Evolutionary conservation across 1,140 invertebrate species (phyloP).

Genomic region (Brachionus asplanchnoidis): DNA sequence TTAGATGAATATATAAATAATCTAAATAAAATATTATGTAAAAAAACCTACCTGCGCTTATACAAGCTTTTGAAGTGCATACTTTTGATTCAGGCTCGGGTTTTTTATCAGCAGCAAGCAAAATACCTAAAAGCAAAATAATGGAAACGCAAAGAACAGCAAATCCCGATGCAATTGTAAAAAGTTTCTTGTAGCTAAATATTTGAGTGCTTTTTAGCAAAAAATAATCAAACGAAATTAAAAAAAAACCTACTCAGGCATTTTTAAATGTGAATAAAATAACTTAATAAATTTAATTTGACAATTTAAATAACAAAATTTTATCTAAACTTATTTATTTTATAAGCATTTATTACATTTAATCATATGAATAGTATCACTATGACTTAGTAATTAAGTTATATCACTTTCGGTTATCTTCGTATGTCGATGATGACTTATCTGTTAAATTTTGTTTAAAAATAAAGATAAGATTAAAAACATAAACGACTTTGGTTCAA

Average conservation of each 20-base stretch:
- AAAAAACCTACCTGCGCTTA: background rate
- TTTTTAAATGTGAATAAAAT: background rate
- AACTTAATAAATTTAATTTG: background rate
- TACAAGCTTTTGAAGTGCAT: background rate
- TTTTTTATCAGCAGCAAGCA: slow-evolving; percentile 1
- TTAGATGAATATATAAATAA: background rate
- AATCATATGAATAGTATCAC: background rate
- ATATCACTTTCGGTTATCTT: background rate
- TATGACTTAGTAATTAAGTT: background rate
- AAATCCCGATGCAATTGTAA: background rate
- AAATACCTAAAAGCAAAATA: background rate
- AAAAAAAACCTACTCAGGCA: slow-evolving; percentile 16
- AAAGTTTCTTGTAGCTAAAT: background rate
- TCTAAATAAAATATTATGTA: too few species aligned
- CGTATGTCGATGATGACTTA: background rate
- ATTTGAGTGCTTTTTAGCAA: background rate
- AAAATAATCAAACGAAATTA: background rate
- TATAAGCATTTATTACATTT: background rate
- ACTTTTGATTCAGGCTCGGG: background rate
- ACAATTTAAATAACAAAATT: background rate
- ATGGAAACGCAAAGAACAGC: background rate
- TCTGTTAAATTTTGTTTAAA: background rate
- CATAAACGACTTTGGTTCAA: background rate
- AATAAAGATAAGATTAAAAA: background rate
- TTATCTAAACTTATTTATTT: background rate